Base-by-base conservation (phyloP, 1,140 invertebrate genomes). In the Chironomus striatipennis region DNA sequence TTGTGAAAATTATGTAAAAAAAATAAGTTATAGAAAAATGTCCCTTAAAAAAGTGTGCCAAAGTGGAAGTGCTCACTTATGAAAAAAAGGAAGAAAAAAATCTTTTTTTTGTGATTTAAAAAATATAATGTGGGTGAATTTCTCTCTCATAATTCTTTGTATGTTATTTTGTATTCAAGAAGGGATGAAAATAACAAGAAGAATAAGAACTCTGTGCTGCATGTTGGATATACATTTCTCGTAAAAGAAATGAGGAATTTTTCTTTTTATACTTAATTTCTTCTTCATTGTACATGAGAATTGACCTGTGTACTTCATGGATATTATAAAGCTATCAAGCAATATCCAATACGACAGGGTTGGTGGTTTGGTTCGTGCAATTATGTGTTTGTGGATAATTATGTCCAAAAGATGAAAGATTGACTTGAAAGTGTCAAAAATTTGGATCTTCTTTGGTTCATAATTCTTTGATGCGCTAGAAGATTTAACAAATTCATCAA, bases 271-370 rank as follows among this genome's bases (percentile, higher is more conserved):
- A 34, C 24, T 34, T 34, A 34, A 12, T 5, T n/a, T 57, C 12
- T 57, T 57, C 12, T n/a, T 57, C 47, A 57, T 2, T 4, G n/a
- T 15, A 57, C 12, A 57, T n/a, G 47, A n/a, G 47, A 57, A 57
- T 57, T 57, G 47, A 57, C 47, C 47, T 57, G 47, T 47, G 43
- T 57, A 57, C 10, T 57, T 57, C 12, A 57, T n/a, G 47, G 12
- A 57, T 57, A 57, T n/a, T 57, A 57, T 57, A n/a, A 57, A 57
- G 47, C 47, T 57, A 57, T 57, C 47, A 57, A 57, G 47, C 47
- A 57, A n/a, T n/a, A 57, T 57, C n/a, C n/a, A 34, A 34, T 34
- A 34, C 1, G 24, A 5, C 24, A 34, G 24, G 24, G 24, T 34
- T 34, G 24, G 24, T 34, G 24, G 24, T 34, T 34, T 1, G 1